Percentiles rank a stretch among this genome's conserved stretches.
Evolutionary conservation across 2,113 vertebrate genomes (phyloP).

Genomic region (cattle (Bos taurus)): ARS-UCD2.0 NC_037338.1:70597501-70598000

Average conservation of each 20-base stretch:
- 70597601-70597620: background rate
- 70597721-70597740: background rate
- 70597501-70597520: conserved; percentile 2
- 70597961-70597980: background rate
- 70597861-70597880: background rate
- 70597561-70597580: background rate
- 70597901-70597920: background rate
- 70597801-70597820: background rate
- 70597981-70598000: background rate
- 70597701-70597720: background rate
- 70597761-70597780: background rate
- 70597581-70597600: background rate
- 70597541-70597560: background rate
- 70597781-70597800: background rate
- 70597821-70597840: background rate
- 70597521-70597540: background rate
- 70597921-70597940: background rate
- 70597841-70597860: background rate
- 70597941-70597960: background rate
- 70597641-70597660: no score
- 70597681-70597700: background rate
- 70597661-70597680: background rate
- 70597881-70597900: background rate
- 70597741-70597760: background rate
- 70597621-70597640: background rate